Percentiles rank a stretch among this genome's conserved stretches.
phyloP scores from a whole-genome alignment of 2,797 vertebrate species.

The Hyperoplus immaculatus region DNA sequence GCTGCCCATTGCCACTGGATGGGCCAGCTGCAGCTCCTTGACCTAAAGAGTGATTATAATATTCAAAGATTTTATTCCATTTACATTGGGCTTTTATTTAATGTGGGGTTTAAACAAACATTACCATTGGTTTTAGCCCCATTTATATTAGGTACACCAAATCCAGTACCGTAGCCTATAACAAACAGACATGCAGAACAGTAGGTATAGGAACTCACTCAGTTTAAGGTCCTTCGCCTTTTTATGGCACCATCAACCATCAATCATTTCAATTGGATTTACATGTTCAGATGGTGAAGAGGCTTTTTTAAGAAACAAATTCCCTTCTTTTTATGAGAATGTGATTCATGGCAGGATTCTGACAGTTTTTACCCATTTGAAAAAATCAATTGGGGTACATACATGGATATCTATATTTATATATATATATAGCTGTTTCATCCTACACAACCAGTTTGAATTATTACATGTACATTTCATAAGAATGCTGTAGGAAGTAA shows the following conservation, averaged over 20 bases:
- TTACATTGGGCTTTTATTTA: background rate
- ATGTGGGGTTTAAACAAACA: background rate
- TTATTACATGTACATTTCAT: background rate
- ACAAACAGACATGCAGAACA: background rate
- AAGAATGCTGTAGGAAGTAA: background rate
- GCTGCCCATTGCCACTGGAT: constrained; percentile 15
- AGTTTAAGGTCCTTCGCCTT: background rate
- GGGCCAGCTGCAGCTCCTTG: constrained; percentile 51
- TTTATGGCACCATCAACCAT: background rate
- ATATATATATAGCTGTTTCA: background rate
- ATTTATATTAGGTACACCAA: constrained; percentile 41
- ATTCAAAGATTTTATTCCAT: background rate
- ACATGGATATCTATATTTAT: too few relatives aligned
- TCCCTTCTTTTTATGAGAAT: background rate
- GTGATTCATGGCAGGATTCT: too few relatives aligned
- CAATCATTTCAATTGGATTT: background rate
- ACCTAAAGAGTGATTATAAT: constrained; percentile 37
- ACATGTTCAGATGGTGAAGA: background rate
- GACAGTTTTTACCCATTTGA: too few relatives aligned
- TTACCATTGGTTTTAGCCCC: constrained; percentile 43
- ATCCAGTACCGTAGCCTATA: constrained; percentile 41
- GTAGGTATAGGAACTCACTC: background rate
- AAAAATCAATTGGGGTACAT: too few relatives aligned
- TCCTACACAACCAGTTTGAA: background rate
- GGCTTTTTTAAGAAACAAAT: background rate